Base-by-base conservation (phyloP, 2,797 vertebrate species). In the Eurystomus glaucurus region DNA sequence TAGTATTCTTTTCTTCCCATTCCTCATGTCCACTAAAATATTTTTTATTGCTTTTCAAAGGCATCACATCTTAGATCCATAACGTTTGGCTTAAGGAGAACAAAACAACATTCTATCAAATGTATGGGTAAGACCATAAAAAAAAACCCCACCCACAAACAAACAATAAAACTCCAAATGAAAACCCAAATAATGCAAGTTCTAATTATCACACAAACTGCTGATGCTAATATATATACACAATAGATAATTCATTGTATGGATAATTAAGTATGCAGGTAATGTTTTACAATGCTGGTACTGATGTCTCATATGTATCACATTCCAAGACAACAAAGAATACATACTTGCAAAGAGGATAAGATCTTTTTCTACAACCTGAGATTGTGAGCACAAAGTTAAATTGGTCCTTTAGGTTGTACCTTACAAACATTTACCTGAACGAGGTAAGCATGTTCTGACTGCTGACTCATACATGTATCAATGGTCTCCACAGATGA, bases 401-500 rank as follows among this genome's bases (percentile, higher is more conserved):
- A 66, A 64, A 88, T 51, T 60, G 19, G 21, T 60, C 8, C 13
- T 9, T 12, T 11, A 31, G 11, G 5, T 31, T 69, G 13, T 8
- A 41, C 10, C 28, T 80, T 28, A 18, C 64, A 79, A 83, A 65
- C 4, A 4, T 58, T 70, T 77, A 23, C 66, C 11, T 65, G 9
- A 79, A 43, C 41, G 11, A 65, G 9, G 29, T 21, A 57, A 69
- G 7, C 18, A 35, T 65, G 4, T 39, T 76, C 41, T 52, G 35
- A 76, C 35, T 60, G 19, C 10, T 85, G 43, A 52, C 37, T 43
- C 0, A 0, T 15, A 6, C 6, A 48, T 15, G 2, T 45, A 45
- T 21, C n/a, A 28, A 8, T 12, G 22, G 10, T 41, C 28, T 85
- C 18, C 25, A 33, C 7, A 33, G 7, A 29, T 35, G 4, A 28